Evolutionary conservation across 1,140 invertebrate genomes (phyloP).

Genomic region (Littorina saxatilis): DNA sequence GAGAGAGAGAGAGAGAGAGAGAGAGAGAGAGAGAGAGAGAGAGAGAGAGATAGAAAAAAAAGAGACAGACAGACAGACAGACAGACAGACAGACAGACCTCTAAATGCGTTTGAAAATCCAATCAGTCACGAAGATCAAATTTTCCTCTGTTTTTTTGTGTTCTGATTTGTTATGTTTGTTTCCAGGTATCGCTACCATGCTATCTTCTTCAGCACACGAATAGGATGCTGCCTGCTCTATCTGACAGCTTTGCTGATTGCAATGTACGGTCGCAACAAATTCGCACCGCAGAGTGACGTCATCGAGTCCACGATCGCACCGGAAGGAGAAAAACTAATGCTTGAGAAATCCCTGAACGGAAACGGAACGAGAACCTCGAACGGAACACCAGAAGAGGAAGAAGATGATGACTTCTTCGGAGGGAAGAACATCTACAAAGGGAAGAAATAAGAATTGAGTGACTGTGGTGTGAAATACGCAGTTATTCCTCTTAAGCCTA

Average conservation of each 20-base stretch:
- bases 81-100: too few species aligned
- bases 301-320: neutral
- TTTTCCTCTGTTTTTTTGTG: too few species aligned
- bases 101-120: too few species aligned
- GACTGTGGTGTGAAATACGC: neutral
- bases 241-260: conserved; percentile 1
- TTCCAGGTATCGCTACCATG: conserved; percentile 13
- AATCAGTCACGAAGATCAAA: too few species aligned
- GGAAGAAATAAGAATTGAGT: neutral
- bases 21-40: too few species aligned
- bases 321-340: neutral
- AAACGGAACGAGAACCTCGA: neutral
- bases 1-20: too few species aligned
- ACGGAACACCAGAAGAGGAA: too few species aligned
- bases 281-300: neutral
- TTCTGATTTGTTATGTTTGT: too few species aligned
- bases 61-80: too few species aligned
- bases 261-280: neutral
- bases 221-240: neutral
- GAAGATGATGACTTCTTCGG: neutral
- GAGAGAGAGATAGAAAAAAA: too few species aligned
- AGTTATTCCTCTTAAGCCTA: neutral
- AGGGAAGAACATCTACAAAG: neutral
- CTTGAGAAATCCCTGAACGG: neutral
- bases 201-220: neutral